Evolutionary conservation across 2,888 invertebrate species (phyloP), one percentile per base, ranked within the genome.

Genomic region (Mimas tiliae): DNA sequence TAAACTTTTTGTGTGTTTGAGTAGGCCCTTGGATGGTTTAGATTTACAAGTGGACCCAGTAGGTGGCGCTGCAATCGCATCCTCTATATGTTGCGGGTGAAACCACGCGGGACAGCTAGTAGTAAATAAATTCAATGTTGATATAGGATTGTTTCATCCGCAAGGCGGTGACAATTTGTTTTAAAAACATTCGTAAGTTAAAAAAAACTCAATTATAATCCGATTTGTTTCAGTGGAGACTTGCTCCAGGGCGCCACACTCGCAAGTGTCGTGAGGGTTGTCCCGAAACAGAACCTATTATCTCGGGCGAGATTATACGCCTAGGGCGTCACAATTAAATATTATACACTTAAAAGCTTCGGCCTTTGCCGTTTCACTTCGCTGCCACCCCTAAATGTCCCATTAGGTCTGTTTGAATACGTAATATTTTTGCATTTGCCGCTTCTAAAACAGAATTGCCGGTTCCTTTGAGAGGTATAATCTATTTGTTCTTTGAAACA

Each of bases 331-430:
- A 94, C 94, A 94, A 94, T 94, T 94, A 93, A 93, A 93, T 93
- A 93, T 93, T 93, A 93, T 93, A 93, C 93, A 93, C 92, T 93
- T 93, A 93, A 93, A 93, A 93, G 94, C 94, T 92, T 92, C 93
- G 93, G 90, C 92, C 92, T 93, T 93, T 93, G 92, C 93, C 91
- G 91, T 93, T 93, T 93, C 91, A 92, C 91, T 91, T 90, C 88
- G 89, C 89, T 93, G 92, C 89, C 93, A 93, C 92, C 93, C 93
- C 91, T 93, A 93, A 93, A 93, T 93, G 93, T 93, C 93, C 93
- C 90, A 93, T 93, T 93, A 93, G 93, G 88, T 91, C 86, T 93
- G 93, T 93, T 93, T 93, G 93, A 93, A 93, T 93, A 93, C 93
- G 92, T 93, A 93, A 93, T 93, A 93, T 93, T 93, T 93, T 93